Base-by-base conservation (phyloP, 2,797 vertebrate genomes). In the Ctenosaura bakeri region DNA sequence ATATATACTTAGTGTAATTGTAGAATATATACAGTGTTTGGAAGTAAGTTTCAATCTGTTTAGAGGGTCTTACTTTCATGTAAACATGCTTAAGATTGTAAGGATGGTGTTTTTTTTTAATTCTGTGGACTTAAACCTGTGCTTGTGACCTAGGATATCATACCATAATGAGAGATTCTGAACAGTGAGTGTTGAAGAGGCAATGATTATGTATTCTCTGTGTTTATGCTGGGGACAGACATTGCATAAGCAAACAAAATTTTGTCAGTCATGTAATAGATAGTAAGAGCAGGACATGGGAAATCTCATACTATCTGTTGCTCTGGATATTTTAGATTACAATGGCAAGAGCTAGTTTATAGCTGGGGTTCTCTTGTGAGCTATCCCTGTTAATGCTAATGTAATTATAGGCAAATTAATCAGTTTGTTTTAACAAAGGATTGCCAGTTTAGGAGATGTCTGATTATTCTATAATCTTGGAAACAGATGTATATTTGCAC, bases 271-370 rank as follows among this genome's bases (percentile, higher is more conserved):
- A 77, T 46, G 16, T 46, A 42, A 54, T 46, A 82, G 52, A 42
- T 6, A 79, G 62, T 66, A 52, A 54, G 76, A 32, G 54, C 18
- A 79, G 59, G 77, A 77, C 85, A 64, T 62, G 35, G 73, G 32
- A 77, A 86, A 87, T 78, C 26, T 64, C 38, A 64, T 52, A 71
- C 22, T 64, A 86, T 74, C 50, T 78, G 54, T 87, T 87, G 62
- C 9, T 76, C 54, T 42, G 8, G 24, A 59, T 42, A 50, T 69
- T 84, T 69, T 52, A 50, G 42, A 46, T 32, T 66, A 35, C 29
- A 62, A 46, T 32, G 12, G 3, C 66, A 69, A 69, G 10, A 8
- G 38, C n/a, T 62, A 80, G 32, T 42, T 35, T 79, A 66, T 14
- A 79, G 18, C 12, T 88, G 22, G 59, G 6, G 20, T 29, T 64